Base-by-base conservation (phyloP, 2,797 vertebrate species). In the Bradypodion ventrale region DNA sequence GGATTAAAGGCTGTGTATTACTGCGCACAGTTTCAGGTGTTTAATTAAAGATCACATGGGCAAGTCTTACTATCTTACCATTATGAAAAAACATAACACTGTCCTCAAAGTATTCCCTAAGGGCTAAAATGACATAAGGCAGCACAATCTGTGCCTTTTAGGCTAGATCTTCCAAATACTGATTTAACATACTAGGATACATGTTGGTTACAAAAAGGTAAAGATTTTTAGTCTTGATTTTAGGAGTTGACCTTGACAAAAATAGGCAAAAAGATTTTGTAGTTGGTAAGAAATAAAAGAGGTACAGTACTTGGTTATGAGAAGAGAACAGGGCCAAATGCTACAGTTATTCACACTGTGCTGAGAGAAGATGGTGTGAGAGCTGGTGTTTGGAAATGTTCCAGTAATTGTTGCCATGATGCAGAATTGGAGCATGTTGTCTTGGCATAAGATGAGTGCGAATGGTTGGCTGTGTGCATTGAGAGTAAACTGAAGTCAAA, bases 21-120 rank as follows among this genome's bases (percentile, higher is more conserved):
- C 62, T 85, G 56, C 56, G 6, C 88, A 3, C 87, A 90, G 90
- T 62, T 87, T 44, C 72, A 27, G 80, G 59, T 66, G 52, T 85
- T 90, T 87, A 81, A 92, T 92, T 87, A 69, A 65, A 83, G 83
- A 60, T 68, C 83, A 87, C 88, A 81, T 92, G 84, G 82, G 72
- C 15, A 32, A 78, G 69, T 74, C 56, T 66, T 85, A 46, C 1
- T 21, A 52, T 83, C 46, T 87, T 73, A 72, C 52, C 16, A 56
- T 56, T 52, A 56, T 56, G 52, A 80, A 76, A 89, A 90, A 74
- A 16, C 0, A 83, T 90, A 89, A 78, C 90, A 89, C 91, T 88
- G 86, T 81, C 37, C 2, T 29, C 52, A 87, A 83, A 35, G 86
- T 65, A 52, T 74, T 87, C 72, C 90, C 83, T 59, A 74, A 78